phyloP scores from a whole-genome alignment of 2,888 invertebrate genomes.

The Lordiphosa fenestrarum region DNA sequence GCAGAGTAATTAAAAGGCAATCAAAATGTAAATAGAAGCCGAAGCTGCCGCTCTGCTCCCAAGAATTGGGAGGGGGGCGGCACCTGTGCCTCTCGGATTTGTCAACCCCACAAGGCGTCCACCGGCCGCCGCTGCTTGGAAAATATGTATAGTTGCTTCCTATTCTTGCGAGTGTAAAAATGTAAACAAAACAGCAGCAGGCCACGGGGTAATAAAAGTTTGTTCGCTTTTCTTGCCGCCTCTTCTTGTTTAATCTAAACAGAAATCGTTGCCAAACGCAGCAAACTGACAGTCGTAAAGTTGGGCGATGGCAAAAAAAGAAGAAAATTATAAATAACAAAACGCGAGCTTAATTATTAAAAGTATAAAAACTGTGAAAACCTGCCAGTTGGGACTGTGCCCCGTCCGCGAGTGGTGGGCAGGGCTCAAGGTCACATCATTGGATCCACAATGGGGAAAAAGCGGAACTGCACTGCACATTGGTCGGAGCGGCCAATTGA shows the following conservation, averaged over 20 bases:
- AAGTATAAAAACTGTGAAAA: constrained; percentile 24
- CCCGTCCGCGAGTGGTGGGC: constrained; percentile 4
- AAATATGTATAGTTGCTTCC: too few relatives aligned
- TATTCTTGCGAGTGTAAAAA: constrained; percentile 24
- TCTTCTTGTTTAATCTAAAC: constrained; percentile 13
- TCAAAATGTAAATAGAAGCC: constrained; percentile 40
- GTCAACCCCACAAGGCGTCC: not conserved
- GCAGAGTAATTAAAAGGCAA: constrained; percentile 61
- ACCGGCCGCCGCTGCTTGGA: too few relatives aligned
- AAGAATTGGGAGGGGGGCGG: constrained; percentile 4
- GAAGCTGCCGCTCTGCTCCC: not conserved
- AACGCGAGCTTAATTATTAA: not conserved
- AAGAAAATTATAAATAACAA: not conserved
- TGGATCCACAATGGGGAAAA: too few relatives aligned
- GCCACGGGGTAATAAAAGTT: constrained; percentile 9
- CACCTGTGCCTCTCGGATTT: constrained; percentile 15
- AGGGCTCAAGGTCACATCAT: not conserved
- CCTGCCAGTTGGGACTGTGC: constrained; percentile 4
- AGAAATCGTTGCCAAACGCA: constrained; percentile 13
- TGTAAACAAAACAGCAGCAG: constrained; percentile 47
- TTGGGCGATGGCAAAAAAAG: not conserved
- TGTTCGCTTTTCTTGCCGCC: not conserved
- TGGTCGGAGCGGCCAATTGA: too few relatives aligned
- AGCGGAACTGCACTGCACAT: too few relatives aligned
- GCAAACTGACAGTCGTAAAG: constrained; percentile 16